phyloP scores from a whole-genome alignment of 2,888 invertebrate species.

The Cloeon dipterum region DNA sequence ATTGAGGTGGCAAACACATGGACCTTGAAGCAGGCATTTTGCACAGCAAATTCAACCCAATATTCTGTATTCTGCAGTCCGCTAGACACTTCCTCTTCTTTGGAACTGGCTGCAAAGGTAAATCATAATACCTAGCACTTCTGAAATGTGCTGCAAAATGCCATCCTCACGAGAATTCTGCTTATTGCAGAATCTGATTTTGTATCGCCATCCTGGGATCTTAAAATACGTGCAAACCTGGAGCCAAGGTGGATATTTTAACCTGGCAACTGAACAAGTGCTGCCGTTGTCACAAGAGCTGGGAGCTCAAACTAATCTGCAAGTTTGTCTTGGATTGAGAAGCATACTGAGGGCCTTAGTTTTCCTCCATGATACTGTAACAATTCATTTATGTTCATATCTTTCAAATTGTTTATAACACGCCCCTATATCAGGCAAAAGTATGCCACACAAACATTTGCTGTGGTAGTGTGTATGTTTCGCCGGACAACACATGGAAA shows the following conservation, averaged over 20 bases:
- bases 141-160: conserved; percentile 3
- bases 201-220: conserved; percentile 70
- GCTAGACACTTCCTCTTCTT: conserved; percentile 30
- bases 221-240: conserved; percentile 61
- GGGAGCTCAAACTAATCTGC: conserved; percentile 40
- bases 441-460: conserved; percentile 70
- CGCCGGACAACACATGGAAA: conserved; percentile 69
- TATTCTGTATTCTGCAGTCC: conserved; percentile 58
- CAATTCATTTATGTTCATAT: conserved; percentile 5
- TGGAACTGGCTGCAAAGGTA: conserved; percentile 61
- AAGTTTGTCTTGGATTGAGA: conserved; percentile 65
- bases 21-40: conserved; percentile 39
- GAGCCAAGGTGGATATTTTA: conserved; percentile 48
- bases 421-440: too few species aligned
- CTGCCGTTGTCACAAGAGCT: conserved; percentile 46
- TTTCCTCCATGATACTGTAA: conserved; percentile 59
- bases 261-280: conserved; percentile 62
- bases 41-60: conserved; percentile 32
- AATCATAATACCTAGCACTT: too few species aligned
- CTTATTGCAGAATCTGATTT: conserved; percentile 62
- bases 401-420: conserved; percentile 1
- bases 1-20: conserved; percentile 59
- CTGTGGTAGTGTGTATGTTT: conserved; percentile 54
- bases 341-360: conserved; percentile 57
- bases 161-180: not conserved